Percentiles rank a stretch among this genome's conserved stretches.
Conservation (phyloP, 2,888 invertebrate genomes). For the Temnothorax unifasciatus region DNA sequence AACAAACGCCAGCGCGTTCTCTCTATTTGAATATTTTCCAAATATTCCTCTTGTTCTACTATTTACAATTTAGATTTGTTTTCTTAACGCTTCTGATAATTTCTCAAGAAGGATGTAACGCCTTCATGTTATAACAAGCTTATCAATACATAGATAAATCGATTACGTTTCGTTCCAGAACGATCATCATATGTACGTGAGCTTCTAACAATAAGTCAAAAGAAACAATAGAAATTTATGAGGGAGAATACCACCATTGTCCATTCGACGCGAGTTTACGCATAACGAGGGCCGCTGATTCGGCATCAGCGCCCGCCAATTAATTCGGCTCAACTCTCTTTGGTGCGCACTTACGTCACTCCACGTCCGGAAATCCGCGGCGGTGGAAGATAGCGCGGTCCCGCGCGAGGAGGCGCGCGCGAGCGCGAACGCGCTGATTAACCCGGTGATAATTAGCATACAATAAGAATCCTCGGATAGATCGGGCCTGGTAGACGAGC, state of each 20-base stretch:
- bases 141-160: not conserved
- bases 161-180: not conserved
- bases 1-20: not conserved
- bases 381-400: slow-evolving; percentile 68
- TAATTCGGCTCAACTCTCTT: slow-evolving; percentile 69
- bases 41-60: not conserved
- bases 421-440: slow-evolving; percentile 73
- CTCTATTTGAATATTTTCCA: not conserved
- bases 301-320: slow-evolving; percentile 65
- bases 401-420: slow-evolving; percentile 70
- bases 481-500: slow-evolving; percentile 74
- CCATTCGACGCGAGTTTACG: slow-evolving; percentile 26
- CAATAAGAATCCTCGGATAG: slow-evolving; percentile 76
- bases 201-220: not conserved
- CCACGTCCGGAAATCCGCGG: slow-evolving; percentile 70
- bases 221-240: slow-evolving; percentile 35
- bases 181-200: slow-evolving; percentile 4
- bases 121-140: not conserved
- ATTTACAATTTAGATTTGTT: not conserved
- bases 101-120: not conserved
- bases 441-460: slow-evolving; percentile 75
- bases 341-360: slow-evolving; percentile 69
- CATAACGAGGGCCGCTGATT: slow-evolving; percentile 52
- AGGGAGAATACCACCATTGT: slow-evolving; percentile 18
- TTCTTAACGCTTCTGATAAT: not conserved